A percentile compares a stretch with the other conserved stretches of the same genome.
phyloP scores from a whole-genome alignment of 2,113 vertebrate genomes.

The Lycocorax pyrrhopterus region DNA sequence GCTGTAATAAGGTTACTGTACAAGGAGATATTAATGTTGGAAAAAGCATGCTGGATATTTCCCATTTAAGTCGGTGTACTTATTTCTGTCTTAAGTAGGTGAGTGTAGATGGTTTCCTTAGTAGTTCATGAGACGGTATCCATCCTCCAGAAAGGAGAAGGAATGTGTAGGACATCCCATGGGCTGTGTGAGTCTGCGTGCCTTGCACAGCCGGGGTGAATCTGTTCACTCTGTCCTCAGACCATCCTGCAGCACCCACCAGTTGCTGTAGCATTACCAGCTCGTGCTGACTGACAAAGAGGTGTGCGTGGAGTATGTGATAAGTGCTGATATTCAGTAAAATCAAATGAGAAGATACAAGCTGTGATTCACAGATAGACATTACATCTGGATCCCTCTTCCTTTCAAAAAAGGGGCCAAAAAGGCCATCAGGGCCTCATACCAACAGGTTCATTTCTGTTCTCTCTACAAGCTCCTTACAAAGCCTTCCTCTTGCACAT shows the following conservation, averaged over 20 bases:
- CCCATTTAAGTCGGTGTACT: neutral
- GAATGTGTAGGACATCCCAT: neutral
- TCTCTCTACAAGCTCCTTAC: neutral
- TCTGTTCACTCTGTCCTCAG: neutral
- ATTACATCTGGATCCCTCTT: neutral
- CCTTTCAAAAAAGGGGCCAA: neutral
- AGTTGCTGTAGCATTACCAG: neutral
- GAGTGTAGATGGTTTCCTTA: neutral
- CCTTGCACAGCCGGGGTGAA: neutral
- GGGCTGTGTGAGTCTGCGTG: neutral
- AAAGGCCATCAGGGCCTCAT: neutral
- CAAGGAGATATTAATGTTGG: neutral
- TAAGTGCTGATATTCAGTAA: neutral
- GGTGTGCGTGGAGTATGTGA: accelerated
- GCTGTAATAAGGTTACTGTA: slow-evolving; percentile 33
- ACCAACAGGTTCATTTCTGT: neutral
- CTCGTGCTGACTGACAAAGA: neutral
- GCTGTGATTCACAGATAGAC: neutral
- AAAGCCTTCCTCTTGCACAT: neutral
- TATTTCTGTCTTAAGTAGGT: neutral
- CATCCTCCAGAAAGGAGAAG: neutral
- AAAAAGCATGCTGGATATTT: neutral
- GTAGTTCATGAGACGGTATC: neutral
- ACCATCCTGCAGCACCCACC: neutral
- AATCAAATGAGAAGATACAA: neutral